Conservation (phyloP, 2,797 vertebrate species). For the Ctenochaetus hawaiiensis region DNA sequence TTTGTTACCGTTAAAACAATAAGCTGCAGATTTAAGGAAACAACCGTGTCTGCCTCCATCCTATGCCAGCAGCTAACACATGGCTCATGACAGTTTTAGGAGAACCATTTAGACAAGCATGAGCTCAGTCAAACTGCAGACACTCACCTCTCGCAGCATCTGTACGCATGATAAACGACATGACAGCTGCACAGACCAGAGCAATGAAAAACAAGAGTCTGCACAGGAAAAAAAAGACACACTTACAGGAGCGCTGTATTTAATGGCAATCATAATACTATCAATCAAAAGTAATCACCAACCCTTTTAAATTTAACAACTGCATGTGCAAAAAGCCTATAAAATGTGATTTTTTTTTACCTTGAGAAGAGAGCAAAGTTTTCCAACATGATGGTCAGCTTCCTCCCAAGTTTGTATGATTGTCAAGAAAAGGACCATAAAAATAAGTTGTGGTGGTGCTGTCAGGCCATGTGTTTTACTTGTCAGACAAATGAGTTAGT, state of each 20-base stretch:
- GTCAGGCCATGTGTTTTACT: slow-evolving; percentile 1
- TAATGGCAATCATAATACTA: not conserved
- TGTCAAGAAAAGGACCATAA: not conserved
- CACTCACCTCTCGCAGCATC: slow-evolving; percentile 69
- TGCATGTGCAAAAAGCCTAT: not conserved
- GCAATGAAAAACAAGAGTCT: slow-evolving; percentile 56
- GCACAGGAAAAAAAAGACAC: slow-evolving; percentile 1
- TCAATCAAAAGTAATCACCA: not conserved
- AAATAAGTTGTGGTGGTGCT: not conserved
- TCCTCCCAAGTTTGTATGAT: slow-evolving; percentile 4
- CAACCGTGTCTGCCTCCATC: not conserved
- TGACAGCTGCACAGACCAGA: slow-evolving; percentile 50
- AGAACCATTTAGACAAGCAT: not conserved
- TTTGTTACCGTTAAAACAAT: not conserved
- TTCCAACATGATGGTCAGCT: slow-evolving; percentile 51
- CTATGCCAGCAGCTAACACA: not conserved
- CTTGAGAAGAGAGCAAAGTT: slow-evolving; percentile 31
- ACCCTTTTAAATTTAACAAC: not conserved
- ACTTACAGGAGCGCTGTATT: not conserved
- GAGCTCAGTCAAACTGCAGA: slow-evolving; percentile 14
- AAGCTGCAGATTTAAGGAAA: not conserved
- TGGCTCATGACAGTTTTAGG: not conserved
- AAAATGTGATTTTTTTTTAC: slow-evolving; percentile 49
- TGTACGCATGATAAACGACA: slow-evolving; percentile 42
- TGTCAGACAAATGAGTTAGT: slow-evolving; percentile 16